These are phyloP conservation scores for Oikopleura albicans DNA, from an alignment of 23 tunicate species.

Conservation along the genomic window DNA sequence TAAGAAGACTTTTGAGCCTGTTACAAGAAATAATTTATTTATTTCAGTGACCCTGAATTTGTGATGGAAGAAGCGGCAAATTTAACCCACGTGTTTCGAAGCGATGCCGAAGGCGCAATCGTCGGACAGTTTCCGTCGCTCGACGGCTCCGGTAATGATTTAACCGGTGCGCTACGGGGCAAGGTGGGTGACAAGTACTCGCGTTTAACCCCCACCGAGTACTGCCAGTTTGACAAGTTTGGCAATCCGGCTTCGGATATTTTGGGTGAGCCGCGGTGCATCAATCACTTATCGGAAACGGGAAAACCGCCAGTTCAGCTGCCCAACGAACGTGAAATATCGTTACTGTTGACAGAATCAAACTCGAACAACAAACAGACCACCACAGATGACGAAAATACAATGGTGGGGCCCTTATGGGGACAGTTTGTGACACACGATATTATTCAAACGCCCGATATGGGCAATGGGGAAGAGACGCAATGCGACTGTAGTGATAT, in stretches of 20 bases:
- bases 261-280: not conserved
- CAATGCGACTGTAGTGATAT: not conserved
- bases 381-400: not conserved
- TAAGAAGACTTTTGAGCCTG: too few relatives aligned
- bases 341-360: not conserved
- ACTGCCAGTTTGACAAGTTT: not conserved
- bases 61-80: not conserved
- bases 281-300: not conserved
- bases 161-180: not conserved
- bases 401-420: constrained; percentile 11
- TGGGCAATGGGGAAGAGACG: not conserved
- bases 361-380: not conserved
- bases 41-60: constrained; percentile 9
- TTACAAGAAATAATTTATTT: too few relatives aligned
- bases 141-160: not conserved
- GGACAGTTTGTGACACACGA: constrained; percentile 16
- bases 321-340: constrained; percentile 5
- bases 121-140: not conserved
- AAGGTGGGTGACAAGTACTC: not conserved
- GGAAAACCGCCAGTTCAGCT: not conserved
- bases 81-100: not conserved
- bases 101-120: not conserved
- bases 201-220: not conserved
- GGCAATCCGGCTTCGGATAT: not conserved
- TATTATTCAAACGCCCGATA: not conserved